phyloP scores from a whole-genome alignment of 2,888 invertebrate genomes.

The Torymus auratus region DNA sequence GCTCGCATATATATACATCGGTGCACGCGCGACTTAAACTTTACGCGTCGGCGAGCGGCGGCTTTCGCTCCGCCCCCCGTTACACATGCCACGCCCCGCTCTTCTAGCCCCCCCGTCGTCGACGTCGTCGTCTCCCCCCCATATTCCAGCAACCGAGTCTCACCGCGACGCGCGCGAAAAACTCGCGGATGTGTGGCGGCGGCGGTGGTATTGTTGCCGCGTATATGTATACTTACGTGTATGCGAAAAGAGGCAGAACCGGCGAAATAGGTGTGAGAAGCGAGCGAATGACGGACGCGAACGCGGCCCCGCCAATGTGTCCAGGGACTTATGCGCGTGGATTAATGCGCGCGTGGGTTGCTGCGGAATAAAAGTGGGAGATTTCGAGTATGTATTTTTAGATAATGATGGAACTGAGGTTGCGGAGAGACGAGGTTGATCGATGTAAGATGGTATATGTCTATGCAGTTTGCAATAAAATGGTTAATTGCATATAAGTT shows the following conservation, averaged over 20 bases:
- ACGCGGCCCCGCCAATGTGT: not conserved
- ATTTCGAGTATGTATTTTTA: too few species aligned
- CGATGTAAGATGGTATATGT: too few species aligned
- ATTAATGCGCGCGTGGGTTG: not conserved
- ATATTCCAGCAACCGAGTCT: not conserved
- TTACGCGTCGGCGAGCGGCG: too few species aligned
- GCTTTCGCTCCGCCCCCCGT: conserved; percentile 49
- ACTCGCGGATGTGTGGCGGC: conserved; percentile 6
- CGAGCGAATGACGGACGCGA: conserved; percentile 18
- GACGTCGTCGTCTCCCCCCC: conserved; percentile 15
- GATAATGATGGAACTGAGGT: too few species aligned
- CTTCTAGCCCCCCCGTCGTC: conserved; percentile 36
- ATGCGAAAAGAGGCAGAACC: conserved; percentile 20
- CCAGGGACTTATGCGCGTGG: not conserved
- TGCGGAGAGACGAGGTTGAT: too few species aligned
- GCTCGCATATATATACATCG: too few species aligned
- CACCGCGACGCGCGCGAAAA: conserved; percentile 27
- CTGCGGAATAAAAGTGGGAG: too few species aligned
- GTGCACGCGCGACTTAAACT: too few species aligned
- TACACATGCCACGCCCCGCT: conserved; percentile 49
- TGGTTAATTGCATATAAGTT: too few species aligned
- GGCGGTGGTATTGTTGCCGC: not conserved
- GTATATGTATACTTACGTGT: too few species aligned
- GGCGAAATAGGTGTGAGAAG: conserved; percentile 3
- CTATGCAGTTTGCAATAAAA: too few species aligned